Evolutionary conservation across 2,797 vertebrate species (phyloP).

Genomic region (Acanthurus lineatus): DNA sequence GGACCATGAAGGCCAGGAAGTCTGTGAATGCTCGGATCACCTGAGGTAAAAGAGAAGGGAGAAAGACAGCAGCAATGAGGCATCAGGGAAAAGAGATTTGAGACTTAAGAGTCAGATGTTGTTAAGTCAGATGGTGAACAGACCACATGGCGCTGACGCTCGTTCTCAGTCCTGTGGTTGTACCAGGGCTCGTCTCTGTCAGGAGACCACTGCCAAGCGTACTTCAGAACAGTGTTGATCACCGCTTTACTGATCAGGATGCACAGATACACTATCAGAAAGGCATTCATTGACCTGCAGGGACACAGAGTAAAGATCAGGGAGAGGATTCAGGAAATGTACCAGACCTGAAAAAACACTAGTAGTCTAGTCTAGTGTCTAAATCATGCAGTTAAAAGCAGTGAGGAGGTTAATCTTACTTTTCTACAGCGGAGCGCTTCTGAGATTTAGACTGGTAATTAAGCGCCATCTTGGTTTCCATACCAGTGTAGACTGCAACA

Average conservation of each 20-base stretch:
- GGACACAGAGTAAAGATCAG: constrained; percentile 8
- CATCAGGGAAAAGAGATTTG: neutral
- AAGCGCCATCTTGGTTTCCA: constrained; percentile 99
- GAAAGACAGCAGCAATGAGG: neutral
- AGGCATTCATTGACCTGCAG: constrained; percentile 96
- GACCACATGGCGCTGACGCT: constrained; percentile 94
- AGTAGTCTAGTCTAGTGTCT: too few species aligned
- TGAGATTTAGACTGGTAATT: constrained; percentile 99
- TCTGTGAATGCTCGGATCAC: constrained; percentile 96
- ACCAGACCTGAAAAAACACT: neutral
- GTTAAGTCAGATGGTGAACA: constrained; percentile 34
- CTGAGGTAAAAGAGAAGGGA: constrained; percentile 67
- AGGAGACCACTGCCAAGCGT: constrained; percentile 94
- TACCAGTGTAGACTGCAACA: constrained; percentile 97
- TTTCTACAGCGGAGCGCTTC: constrained; percentile 98
- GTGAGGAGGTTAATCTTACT: constrained; percentile 83
- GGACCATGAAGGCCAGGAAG: constrained; percentile 98
- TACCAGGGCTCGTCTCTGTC: constrained; percentile 96
- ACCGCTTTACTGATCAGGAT: constrained; percentile 96
- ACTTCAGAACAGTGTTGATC: constrained; percentile 95
- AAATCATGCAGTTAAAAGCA: neutral
- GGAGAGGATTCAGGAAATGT: neutral
- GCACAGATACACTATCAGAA: constrained; percentile 96
- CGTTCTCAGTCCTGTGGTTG: constrained; percentile 93
- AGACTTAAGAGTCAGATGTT: neutral